Evolutionary conservation across 92 coral and sea anemone species (phyloP).

Genomic region (Parazoanthus darwini): DNA sequence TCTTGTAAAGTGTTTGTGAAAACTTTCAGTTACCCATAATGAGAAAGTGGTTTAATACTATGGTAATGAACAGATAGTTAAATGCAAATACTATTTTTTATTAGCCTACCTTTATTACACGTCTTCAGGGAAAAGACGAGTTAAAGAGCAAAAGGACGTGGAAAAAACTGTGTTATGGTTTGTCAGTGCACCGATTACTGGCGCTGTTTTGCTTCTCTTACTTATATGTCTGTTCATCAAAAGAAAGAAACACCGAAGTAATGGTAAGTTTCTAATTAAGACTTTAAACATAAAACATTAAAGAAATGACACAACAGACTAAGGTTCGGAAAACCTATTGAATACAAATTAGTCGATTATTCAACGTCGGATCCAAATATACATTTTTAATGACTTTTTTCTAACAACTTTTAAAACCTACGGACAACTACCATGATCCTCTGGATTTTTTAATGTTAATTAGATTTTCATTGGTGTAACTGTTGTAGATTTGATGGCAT

Average conservation of each 20-base stretch:
- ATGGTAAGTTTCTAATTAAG: conserved; percentile 1
- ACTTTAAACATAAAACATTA: too few species aligned
- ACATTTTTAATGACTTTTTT: not conserved
- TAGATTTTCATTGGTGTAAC: too few species aligned
- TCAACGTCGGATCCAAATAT: not conserved
- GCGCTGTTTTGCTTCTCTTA: not conserved
- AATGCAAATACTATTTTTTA: not conserved
- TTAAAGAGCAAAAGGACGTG: not conserved
- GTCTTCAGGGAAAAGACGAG: not conserved
- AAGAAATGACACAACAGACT: too few species aligned
- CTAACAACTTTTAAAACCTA: not conserved
- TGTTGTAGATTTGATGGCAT: too few species aligned
- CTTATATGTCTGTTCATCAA: not conserved
- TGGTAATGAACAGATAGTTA: not conserved
- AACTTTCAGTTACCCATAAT: too few species aligned
- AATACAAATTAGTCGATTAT: not conserved
- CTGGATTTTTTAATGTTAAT: too few species aligned
- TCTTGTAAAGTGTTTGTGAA: too few species aligned
- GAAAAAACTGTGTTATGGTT: not conserved
- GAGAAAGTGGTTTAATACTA: not conserved
- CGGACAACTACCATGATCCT: too few species aligned
- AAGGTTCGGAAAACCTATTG: too few species aligned
- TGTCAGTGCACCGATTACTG: not conserved
- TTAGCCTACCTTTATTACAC: not conserved
- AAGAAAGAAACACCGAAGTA: not conserved